Percentiles rank a stretch among this genome's conserved stretches.
Conservation (phyloP, 1,140 invertebrate genomes). For the Spodoptera frugiperda region DNA sequence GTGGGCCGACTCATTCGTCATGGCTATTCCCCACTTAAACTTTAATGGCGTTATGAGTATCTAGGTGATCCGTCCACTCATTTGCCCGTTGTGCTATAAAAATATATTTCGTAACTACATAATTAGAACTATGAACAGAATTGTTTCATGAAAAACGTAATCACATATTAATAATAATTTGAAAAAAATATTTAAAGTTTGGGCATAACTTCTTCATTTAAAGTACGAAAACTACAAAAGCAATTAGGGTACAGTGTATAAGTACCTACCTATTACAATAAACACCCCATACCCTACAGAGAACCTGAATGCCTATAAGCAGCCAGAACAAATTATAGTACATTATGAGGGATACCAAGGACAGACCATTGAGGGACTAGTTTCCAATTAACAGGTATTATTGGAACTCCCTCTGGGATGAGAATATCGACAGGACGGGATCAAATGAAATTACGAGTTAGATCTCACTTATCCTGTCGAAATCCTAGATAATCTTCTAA, state of each 20-base stretch:
- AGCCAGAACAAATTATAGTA: conserved; percentile 40
- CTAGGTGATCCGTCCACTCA: no score
- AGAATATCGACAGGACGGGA: conserved; percentile 58
- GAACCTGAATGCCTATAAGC: conserved; percentile 4
- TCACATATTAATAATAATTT: no score
- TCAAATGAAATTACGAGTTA: conserved; percentile 60
- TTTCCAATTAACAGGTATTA: conserved; percentile 64
- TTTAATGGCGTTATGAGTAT: no score
- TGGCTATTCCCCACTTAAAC: no score
- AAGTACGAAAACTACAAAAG: background rate
- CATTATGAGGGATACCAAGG: conserved; percentile 51
- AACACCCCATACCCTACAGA: background rate
- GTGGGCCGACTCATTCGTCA: no score
- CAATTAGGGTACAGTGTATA: background rate
- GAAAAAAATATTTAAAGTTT: no score
- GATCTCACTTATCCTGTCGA: conserved; percentile 55
- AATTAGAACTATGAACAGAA: no score
- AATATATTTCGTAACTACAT: no score
- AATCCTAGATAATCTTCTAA: conserved; percentile 57
- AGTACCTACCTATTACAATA: background rate
- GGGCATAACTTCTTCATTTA: no score
- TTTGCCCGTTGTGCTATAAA: no score
- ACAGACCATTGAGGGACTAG: conserved; percentile 48
- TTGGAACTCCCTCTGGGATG: conserved; percentile 41
- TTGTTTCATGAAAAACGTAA: no score